Conservation (phyloP, 2,113 vertebrate species). For the Lophura nycthemera region DNA sequence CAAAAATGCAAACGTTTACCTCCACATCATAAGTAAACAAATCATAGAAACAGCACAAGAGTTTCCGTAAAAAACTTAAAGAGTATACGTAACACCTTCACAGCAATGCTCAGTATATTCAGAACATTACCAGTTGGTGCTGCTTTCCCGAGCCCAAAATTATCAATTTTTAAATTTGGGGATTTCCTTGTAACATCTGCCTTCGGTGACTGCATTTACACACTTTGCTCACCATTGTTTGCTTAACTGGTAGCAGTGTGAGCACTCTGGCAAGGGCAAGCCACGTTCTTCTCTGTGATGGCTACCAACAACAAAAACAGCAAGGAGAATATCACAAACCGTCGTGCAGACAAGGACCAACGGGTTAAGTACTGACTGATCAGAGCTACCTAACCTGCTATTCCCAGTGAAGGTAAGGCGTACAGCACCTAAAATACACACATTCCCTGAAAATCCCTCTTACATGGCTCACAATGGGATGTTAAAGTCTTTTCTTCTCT, state of each 20-base stretch:
- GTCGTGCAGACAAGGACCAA: neutral
- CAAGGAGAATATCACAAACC: neutral
- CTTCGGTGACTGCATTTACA: neutral
- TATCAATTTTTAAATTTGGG: neutral
- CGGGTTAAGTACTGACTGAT: neutral
- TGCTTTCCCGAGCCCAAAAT: neutral
- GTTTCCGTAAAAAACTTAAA: neutral
- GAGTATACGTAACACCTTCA: neutral
- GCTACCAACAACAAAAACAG: neutral
- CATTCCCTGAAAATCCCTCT: neutral
- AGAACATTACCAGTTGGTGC: neutral
- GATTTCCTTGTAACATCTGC: neutral
- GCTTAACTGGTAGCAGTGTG: neutral
- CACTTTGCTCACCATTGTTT: neutral
- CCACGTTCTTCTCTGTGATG: fast-evolving
- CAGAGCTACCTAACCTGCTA: neutral
- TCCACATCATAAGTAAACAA: neutral
- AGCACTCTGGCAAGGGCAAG: neutral
- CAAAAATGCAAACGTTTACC: neutral
- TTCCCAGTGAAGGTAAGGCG: neutral
- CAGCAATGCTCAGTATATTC: neutral
- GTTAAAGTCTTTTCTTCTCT: neutral
- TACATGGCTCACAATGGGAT: too few relatives aligned
- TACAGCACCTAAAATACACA: neutral
- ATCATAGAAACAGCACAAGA: neutral